Evolutionary conservation across 1,140 invertebrate genomes (phyloP).

Genomic region (Leptinotarsa undecemlineata): DNA sequence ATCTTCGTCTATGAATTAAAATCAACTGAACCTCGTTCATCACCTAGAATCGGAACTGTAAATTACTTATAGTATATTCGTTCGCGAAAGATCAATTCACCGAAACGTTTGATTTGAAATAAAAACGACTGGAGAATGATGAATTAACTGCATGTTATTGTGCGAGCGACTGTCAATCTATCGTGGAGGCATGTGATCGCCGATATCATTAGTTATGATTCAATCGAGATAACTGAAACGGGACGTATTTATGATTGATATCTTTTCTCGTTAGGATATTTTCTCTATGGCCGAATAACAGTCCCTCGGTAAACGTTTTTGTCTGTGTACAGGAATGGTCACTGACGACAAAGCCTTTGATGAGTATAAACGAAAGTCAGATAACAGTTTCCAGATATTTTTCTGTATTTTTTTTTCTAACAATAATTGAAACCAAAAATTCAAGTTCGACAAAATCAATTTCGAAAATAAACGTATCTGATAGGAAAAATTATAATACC

Average conservation of each 20-base stretch:
- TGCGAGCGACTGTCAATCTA: constrained; percentile 42
- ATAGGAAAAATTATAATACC: no score
- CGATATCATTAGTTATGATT: constrained; percentile 46
- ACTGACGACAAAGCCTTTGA: no score
- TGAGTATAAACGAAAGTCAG: no score
- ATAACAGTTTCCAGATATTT: no score
- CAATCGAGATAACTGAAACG: constrained; percentile 43
- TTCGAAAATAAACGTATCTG: no score
- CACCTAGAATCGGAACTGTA: no score
- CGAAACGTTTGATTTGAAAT: not conserved
- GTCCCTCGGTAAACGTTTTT: not conserved
- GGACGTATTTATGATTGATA: constrained; percentile 44
- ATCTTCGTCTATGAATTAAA: not conserved
- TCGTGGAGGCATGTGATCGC: constrained; percentile 33
- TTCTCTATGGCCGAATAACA: not conserved
- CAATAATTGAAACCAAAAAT: no score
- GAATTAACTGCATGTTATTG: constrained; percentile 41
- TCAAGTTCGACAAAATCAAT: no score
- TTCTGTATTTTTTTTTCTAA: no score
- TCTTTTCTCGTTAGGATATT: constrained; percentile 35
- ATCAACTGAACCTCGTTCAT: not conserved
- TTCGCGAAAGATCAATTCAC: not conserved
- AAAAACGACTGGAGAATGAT: constrained; percentile 36
- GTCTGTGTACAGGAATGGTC: no score
- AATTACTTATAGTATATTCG: no score